These are phyloP conservation scores for Gasterosteus aculeatus DNA, from an alignment of 2,113 vertebrate genomes.

Conservation along the genomic window DNA sequence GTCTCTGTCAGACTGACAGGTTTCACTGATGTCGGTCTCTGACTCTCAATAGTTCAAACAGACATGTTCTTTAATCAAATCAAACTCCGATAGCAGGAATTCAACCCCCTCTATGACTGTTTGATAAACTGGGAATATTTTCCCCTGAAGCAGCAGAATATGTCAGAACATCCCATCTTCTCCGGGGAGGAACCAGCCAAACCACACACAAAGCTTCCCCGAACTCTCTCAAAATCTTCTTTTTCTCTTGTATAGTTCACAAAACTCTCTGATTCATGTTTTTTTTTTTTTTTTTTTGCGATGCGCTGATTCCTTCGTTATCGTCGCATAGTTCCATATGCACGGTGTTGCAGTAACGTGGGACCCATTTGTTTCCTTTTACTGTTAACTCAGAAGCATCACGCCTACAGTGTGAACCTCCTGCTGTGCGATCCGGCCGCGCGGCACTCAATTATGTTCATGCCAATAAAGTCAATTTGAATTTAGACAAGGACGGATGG, in stretches of 20 bases:
- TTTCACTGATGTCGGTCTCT: not conserved
- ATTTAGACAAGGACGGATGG: slow-evolving; percentile 11
- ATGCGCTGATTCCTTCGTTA: not conserved
- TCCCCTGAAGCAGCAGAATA: slow-evolving; percentile 36
- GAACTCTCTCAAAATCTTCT: not conserved
- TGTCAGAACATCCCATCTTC: slow-evolving; percentile 16
- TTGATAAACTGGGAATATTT: not conserved
- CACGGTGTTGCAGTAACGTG: not conserved
- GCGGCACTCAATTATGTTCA: not conserved
- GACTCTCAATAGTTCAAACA: too few species aligned
- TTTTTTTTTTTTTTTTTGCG: too few species aligned
- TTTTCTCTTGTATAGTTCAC: not conserved
- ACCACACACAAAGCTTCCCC: slow-evolving; percentile 14
- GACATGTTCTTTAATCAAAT: not conserved
- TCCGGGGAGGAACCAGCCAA: slow-evolving; percentile 11
- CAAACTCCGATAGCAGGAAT: slow-evolving; percentile 7
- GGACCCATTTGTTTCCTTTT: not conserved
- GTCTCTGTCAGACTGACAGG: not conserved
- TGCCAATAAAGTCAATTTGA: slow-evolving; percentile 29
- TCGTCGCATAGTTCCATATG: not conserved
- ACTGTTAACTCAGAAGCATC: not conserved
- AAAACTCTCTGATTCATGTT: not conserved
- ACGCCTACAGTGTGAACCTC: not conserved
- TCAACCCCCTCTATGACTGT: not conserved
- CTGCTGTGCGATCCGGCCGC: not conserved